A percentile compares a stretch with the other conserved stretches of the same genome.
phyloP scores from a whole-genome alignment of 2,888 invertebrate genomes.

The Nezara viridula region DNA sequence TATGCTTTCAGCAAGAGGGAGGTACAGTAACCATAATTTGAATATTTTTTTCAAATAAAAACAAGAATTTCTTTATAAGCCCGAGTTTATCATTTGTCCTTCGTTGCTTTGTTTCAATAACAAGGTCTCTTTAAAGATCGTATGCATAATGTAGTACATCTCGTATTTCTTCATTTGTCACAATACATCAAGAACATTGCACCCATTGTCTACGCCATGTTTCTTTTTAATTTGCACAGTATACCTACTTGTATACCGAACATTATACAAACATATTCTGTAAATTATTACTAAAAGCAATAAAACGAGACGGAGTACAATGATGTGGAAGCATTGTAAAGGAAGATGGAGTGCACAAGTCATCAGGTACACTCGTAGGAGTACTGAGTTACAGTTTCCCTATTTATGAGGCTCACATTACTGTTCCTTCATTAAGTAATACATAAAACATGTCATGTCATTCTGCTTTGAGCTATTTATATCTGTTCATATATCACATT shows the following conservation, averaged over 20 bases:
- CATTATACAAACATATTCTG: neutral
- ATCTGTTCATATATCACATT: neutral
- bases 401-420: neutral
- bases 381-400: neutral
- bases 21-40: too few relatives aligned
- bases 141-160: neutral
- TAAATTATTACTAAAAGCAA: neutral
- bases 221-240: neutral
- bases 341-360: neutral
- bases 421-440: conserved; percentile 4
- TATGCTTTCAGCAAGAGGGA: too few relatives aligned
- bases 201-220: neutral
- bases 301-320: neutral
- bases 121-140: neutral
- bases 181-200: neutral
- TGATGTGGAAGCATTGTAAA: neutral
- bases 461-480: neutral
- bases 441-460: conserved; percentile 7
- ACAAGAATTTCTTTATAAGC: neutral
- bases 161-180: neutral
- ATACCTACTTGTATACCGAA: neutral
- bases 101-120: neutral
- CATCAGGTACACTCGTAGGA: neutral
- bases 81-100: neutral
- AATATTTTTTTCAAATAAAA: neutral